Percentiles rank a stretch among this genome's conserved stretches.
Evolutionary conservation across 2,797 vertebrate genomes (phyloP).

Genomic region (Astyanax mexicanus): DNA sequence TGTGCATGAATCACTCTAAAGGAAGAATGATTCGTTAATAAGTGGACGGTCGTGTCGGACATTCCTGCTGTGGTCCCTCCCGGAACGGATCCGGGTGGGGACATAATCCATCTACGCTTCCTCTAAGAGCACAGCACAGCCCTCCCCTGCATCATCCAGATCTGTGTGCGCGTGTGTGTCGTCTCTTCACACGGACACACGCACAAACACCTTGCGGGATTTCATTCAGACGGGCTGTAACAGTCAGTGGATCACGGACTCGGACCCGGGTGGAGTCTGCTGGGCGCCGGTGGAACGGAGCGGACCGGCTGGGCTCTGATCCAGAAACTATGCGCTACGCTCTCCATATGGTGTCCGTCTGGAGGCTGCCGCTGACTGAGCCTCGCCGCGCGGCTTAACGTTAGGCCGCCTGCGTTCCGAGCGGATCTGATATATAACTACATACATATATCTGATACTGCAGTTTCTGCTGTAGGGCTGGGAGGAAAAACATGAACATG

Average conservation of each 20-base stretch:
- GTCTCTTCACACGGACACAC: not conserved
- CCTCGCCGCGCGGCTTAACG: not conserved
- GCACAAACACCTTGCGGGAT: not conserved
- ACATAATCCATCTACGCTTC: conserved; percentile 70
- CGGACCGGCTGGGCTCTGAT: not conserved
- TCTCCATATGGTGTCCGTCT: conserved; percentile 18
- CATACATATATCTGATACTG: too few species aligned
- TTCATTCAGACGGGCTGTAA: conserved; percentile 2
- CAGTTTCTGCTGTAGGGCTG: too few species aligned
- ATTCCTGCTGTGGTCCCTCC: conserved; percentile 22
- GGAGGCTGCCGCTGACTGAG: conserved; percentile 14
- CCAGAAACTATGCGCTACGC: conserved; percentile 10
- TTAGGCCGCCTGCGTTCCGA: not conserved
- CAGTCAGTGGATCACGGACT: too few species aligned
- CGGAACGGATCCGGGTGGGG: conserved; percentile 74
- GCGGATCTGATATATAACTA: not conserved
- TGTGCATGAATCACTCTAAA: too few species aligned
- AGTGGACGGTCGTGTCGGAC: too few species aligned
- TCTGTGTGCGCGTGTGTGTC: too few species aligned
- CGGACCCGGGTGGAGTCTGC: too few species aligned
- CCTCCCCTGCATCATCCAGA: conserved; percentile 52
- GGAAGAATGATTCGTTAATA: not conserved
- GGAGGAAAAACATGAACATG: conserved; percentile 58
- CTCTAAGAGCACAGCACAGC: conserved; percentile 57
- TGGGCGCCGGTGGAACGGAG: not conserved